Base-by-base conservation (phyloP, 64 coral and sea anemone species). In the Dendrophyllia cribrosa region DNA sequence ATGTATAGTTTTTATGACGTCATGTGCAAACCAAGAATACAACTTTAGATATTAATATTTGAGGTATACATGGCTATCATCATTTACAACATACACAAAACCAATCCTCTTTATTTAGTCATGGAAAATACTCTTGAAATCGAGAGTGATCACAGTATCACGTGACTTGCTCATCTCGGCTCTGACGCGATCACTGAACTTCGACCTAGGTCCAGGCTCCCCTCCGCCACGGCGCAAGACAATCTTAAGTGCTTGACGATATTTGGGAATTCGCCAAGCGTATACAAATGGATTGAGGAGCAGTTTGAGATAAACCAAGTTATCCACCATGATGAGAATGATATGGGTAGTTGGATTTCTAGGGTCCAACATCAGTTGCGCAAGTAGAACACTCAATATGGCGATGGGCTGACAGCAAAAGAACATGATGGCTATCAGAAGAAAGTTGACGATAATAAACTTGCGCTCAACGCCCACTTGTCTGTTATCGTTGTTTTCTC, bases 221-320 rank as follows among this genome's bases (percentile, higher is more conserved):
- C 25, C 25, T 58, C 55, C 13, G 55, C 2, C 1, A 58, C 21
- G 9, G 67, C 67, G 25, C 67, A 70, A 9, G 24, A 70, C 23
- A 43, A 70, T 70, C 67, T 12, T 64, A 9, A 90, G 22, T 10
- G 75, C 74, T 7, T 24, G 11, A 22, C 75, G 75, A 23, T 67
- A 90, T 23, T 90, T 52, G 8, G 75, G 88, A 72, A 90, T 24
- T 23, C 88, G 88, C 88, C 88, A 68, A 78, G 88, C 88, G 62
- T 90, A 90, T 3, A 90, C 52, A 20, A 88, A 68, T 5, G 88
- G 88, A 22, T 90, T 55, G 8, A 90, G 8, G 4, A 90, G 75
- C 9, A 90, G 76, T 72, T 79, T 90, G 19, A 90, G 72, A 14
- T 78, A 77, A 13, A 79, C 45, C 23, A 90, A 76, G 53, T 90